These are phyloP conservation scores for Halcyon badia DNA, from an alignment of 2,797 vertebrate genomes.

Conservation along the genomic window DNA sequence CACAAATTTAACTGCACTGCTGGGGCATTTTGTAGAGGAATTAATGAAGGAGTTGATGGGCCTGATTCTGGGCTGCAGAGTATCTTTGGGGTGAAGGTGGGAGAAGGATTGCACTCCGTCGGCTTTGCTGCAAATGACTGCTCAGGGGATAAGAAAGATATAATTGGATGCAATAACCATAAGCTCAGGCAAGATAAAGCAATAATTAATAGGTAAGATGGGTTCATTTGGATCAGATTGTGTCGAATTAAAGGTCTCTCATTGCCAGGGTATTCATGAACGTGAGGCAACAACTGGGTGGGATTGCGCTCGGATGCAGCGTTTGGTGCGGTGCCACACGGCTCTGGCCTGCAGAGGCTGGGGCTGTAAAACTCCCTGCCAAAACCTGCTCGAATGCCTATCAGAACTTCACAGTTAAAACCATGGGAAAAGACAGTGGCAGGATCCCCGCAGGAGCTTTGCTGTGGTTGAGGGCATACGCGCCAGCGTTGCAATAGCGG, in stretches of 20 bases:
- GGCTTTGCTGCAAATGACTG: not conserved
- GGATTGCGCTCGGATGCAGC: fast-evolving
- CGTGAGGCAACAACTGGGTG: not conserved
- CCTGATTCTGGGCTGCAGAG: not conserved
- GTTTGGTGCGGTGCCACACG: not conserved
- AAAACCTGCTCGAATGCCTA: not conserved
- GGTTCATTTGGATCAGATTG: slow-evolving; percentile 25
- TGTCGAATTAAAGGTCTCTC: not conserved
- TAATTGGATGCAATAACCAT: not conserved
- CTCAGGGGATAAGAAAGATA: not conserved
- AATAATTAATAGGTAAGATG: slow-evolving; percentile 42
- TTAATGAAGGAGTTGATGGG: not conserved
- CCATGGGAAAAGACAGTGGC: not conserved
- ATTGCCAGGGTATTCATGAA: not conserved
- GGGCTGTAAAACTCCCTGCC: not conserved
- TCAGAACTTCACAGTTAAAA: not conserved
- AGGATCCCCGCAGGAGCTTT: not conserved
- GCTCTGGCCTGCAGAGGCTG: not conserved
- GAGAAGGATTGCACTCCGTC: not conserved
- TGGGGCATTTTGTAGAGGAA: slow-evolving; percentile 23
- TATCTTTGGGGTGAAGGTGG: not conserved
- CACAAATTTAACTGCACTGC: slow-evolving; percentile 1
- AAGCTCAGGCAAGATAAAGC: not conserved
- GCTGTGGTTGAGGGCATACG: fast-evolving
- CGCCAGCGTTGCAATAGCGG: not conserved